Evolutionary conservation across 2,113 vertebrate genomes (phyloP), one percentile per base, ranked within the genome.

Genomic region (Halcyon senegalensis): DNA sequence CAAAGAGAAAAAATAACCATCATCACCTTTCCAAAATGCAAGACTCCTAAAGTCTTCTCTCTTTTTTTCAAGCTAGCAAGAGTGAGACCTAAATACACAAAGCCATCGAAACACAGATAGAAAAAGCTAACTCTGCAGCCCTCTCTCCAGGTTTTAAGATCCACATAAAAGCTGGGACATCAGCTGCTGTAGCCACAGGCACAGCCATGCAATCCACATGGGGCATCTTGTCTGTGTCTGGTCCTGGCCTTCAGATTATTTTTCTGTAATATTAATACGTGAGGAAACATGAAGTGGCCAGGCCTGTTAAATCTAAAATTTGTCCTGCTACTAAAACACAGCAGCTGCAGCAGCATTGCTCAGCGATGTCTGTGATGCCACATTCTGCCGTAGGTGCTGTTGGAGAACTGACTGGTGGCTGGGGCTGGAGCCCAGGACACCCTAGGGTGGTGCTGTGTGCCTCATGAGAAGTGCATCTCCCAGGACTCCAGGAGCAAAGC

Each of bases 181-280:
- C 23, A 87, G 48, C 73, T 89, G 84, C 85, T 94, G 91, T 80
- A 89, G 75, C 78, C 92, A 60, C 37, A 69, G 89, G 77, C 94
- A 55, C 67, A 87, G 70, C 27, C 35, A 0, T 14, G 31, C 16
- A 39, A 5, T 2, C 66, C 18, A 4, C 2, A 31, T 9, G 20
- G 28, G 48, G 67, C 11, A 78, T 59, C 64, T 55, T 43, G 43
- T 70, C 59, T 39, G 39, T 4, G 30, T 7, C 73, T 80, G 88
- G 78, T 51, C 50, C 69, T 33, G 51, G 62, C 58, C 39, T 55
- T 37, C 78, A 23, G 58, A 37, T 66, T 37, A 35, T 68, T 63
- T 59, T 79, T 39, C 76, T 80, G 50, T 16, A 53, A 59, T 88
- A 87, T 89, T 87, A 62, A 66, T 69, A 48, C 0, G 3, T 16